A percentile compares a stretch with the other conserved stretches of the same genome.
Conservation (phyloP, 2,888 invertebrate species). For the Troides aeacus region DNA sequence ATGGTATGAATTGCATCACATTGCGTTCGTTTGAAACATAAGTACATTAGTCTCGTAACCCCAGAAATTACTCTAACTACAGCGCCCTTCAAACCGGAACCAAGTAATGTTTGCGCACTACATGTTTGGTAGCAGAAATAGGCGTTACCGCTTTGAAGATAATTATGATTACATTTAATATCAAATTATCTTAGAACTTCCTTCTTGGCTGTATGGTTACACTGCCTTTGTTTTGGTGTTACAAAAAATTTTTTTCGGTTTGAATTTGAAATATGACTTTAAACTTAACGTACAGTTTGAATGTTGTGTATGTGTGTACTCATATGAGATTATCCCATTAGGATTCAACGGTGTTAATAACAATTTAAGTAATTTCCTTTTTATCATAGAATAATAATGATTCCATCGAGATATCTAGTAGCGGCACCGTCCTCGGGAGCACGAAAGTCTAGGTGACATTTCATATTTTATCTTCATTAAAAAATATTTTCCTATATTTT, state of each 20-base stretch:
- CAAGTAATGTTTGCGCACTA: too few species aligned
- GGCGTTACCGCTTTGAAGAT: too few species aligned
- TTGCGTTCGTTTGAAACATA: too few species aligned
- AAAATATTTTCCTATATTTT: too few species aligned
- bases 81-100: too few species aligned
- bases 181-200: too few species aligned
- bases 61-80: too few species aligned
- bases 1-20: too few species aligned
- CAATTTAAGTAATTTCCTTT: not conserved
- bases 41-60: too few species aligned
- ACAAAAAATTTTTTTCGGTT: not conserved
- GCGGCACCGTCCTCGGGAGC: conserved; percentile 50
- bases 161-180: too few species aligned
- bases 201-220: not conserved
- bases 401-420: conserved; percentile 47
- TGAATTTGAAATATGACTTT: conserved; percentile 9
- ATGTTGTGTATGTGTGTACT: not conserved
- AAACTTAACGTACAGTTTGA: conserved; percentile 1
- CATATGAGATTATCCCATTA: not conserved
- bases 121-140: too few species aligned
- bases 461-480: too few species aligned
- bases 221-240: not conserved
- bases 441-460: conserved; percentile 59
- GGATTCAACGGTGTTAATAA: not conserved
- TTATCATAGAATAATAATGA: conserved; percentile 40